Percentiles rank a stretch among this genome's conserved stretches.
These are phyloP conservation scores for Callinectes sapidus DNA, from an alignment of 2,888 invertebrate species.

Conservation along the genomic window DNA sequence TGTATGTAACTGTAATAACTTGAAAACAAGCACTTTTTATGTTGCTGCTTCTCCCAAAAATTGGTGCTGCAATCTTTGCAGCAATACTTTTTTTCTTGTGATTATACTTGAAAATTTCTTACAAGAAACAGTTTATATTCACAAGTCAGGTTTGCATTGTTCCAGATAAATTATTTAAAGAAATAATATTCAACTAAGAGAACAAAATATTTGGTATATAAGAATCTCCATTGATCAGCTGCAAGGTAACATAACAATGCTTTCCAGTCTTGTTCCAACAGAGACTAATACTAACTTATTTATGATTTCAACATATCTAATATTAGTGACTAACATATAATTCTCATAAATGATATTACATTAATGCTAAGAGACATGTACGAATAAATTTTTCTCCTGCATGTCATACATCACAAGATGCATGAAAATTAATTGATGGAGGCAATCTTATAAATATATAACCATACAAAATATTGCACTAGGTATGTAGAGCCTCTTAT, in stretches of 20 bases:
- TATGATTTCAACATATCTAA: neutral
- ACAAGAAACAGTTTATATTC: neutral
- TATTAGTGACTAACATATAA: neutral
- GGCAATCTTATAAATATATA: neutral
- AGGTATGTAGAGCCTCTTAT: neutral
- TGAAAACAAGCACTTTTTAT: neutral
- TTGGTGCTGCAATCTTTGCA: neutral
- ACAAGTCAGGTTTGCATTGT: neutral
- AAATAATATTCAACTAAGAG: neutral
- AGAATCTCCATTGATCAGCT: neutral
- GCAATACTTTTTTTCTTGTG: neutral
- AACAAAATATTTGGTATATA: neutral
- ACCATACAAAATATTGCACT: neutral
- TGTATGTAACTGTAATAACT: too few species aligned
- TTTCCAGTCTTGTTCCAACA: neutral
- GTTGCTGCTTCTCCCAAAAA: too few species aligned
- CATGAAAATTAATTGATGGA: neutral
- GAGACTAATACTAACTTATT: neutral
- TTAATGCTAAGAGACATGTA: neutral
- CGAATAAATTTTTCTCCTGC: neutral
- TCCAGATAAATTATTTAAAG: neutral
- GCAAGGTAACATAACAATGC: neutral
- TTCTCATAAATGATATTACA: neutral
- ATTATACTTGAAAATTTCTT: neutral
- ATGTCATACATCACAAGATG: neutral